Evolutionary conservation across 2,888 invertebrate genomes (phyloP), one percentile per base, ranked within the genome.

Genomic region (Smittia sp.): DNA sequence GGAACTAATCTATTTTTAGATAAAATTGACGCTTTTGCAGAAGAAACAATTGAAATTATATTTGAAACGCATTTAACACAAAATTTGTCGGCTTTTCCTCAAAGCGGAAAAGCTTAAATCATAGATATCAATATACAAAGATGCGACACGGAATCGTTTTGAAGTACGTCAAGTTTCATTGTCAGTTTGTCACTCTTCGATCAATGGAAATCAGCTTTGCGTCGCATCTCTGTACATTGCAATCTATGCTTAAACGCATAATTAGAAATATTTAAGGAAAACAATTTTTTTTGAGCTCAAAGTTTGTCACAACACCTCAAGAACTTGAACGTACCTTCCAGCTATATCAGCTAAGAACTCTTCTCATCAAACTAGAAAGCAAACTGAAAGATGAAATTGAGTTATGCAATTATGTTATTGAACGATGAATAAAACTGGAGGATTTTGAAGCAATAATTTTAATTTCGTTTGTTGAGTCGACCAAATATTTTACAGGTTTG

Each of bases 1-100:
- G 58, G 58, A 18, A 58, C 18, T 58, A 22, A 58, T 58, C 58
- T 58, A 58, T 58, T 58, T 58, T 58, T 58, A 58, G 58, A 58
- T n/a, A 11, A 15, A 46, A 46, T n/a, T 46, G 18, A 58, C 6
- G 4, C 22, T 58, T 58, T 58, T 58, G 58, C 58, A 22, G 22
- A 58, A 3, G 11, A n/a, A n/a, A 32, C 32, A 32, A 46, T 15
- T 46, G 46, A 46, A 46, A 46, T 46, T 46, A 46, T 46, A 46
- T 6, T n/a, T 46, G 46, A 46, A n/a, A 46, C 15, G 46, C 46
- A 46, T 46, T 46, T 46, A 32, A 32, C 32, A 32, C 32, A 32
- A 32, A 32, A n/a, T n/a, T 32, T 32, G 32, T 6, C 4, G 32
- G 32, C 4, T 32, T 9, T 32, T 32, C 32, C 32, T 32, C 32